Base-by-base conservation (phyloP, 1,140 invertebrate species). In the Liolophura sinensis region DNA sequence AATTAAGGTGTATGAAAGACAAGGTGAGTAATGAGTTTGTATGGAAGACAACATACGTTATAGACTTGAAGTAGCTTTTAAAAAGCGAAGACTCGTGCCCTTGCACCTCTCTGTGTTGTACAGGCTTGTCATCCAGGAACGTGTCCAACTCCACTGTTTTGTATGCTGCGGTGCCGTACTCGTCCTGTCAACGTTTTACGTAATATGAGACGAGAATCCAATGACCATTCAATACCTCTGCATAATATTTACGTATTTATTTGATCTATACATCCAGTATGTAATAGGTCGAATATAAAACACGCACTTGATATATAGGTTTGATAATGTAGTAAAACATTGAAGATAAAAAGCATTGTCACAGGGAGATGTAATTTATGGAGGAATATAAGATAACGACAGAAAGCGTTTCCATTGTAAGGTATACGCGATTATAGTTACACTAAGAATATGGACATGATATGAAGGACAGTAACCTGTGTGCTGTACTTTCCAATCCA, bases 111-210 rank as follows among this genome's bases (percentile, higher is more conserved):
- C 94, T 84, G 75, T 94, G 92, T 70, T 95, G 90, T 0, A 91
- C 89, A 0, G 91, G 88, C 27, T 87, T 87, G 51, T 90, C 90
- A 57, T 89, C 90, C 15, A 96, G 85, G 72, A 91, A 89, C 14
- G 91, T 89, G 79, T 95, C 93, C 46, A 97, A 85, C 85, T 96
- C 93, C 7, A 93, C 92, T 1, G 92, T 90, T 82, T 93, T 93
- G 78, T 89, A 91, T 54, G 90, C 92, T 56, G 90, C 93, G 73
- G 88, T 91, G 3, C 91, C 90, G 57, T 92, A 91, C 74, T 92
- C 92, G 78, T 93, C 92, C 65, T 82, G 40, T 14, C 52, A 22
- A 31, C 18, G n/a, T 46, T 67, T 59, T 5, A 9, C 9, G 31
- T 3, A 40, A 40, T 40, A 5, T 40, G 31, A 40, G 31, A 40